Conservation (phyloP, 2,888 invertebrate species). For the Drosophila lutescens region DNA sequence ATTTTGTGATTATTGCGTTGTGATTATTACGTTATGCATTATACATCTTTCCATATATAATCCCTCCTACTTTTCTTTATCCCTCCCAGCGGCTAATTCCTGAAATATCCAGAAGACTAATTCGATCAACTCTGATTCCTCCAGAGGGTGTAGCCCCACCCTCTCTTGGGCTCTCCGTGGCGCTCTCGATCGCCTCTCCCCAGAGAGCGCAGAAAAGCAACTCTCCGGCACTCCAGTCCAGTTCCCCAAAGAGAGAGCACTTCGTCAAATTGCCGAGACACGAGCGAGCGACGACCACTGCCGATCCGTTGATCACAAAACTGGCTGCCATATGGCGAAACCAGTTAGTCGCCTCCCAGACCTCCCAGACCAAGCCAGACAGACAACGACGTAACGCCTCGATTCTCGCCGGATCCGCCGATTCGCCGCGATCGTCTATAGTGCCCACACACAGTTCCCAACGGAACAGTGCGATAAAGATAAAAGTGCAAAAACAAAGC, state of each 20-base stretch:
- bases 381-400: conserved; percentile 41
- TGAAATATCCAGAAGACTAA: conserved; percentile 25
- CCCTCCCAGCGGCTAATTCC: conserved; percentile 22
- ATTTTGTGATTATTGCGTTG: not conserved
- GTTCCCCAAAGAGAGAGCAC: conserved; percentile 5
- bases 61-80: conserved; percentile 10
- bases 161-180: conserved; percentile 3
- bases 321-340: conserved; percentile 71
- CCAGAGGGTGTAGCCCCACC: conserved; percentile 13
- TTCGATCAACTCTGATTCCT: conserved; percentile 1
- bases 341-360: conserved; percentile 80
- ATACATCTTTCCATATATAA: not conserved
- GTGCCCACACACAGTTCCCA: conserved; percentile 23
- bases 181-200: conserved; percentile 4
- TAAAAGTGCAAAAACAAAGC: conserved; percentile 37
- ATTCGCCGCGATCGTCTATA: conserved; percentile 24
- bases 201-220: not conserved
- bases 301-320: conserved; percentile 53
- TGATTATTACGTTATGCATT: not conserved
- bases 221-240: conserved; percentile 12
- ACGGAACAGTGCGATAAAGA: conserved; percentile 22
- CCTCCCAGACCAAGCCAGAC: conserved; percentile 18
- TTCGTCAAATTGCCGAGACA: conserved; percentile 5
- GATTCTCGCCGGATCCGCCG: conserved; percentile 11
- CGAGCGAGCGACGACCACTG: not conserved